phyloP scores from a whole-genome alignment of 2,797 vertebrate species.

The Pantherophis alleghaniensis region DNA sequence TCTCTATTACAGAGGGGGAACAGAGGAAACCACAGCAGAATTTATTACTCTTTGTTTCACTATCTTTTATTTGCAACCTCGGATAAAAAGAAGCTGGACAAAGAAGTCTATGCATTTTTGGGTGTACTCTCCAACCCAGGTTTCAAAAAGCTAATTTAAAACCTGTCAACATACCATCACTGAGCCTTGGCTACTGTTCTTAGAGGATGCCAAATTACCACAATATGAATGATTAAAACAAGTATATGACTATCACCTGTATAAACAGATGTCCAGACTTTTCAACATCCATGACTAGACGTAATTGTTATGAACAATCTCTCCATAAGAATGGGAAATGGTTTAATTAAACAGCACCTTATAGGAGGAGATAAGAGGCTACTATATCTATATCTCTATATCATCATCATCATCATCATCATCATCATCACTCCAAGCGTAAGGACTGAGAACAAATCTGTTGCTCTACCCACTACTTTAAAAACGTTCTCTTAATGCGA shows the following conservation, averaged over 20 bases:
- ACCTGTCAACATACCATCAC: not conserved
- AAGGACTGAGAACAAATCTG: not conserved
- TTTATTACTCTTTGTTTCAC: not conserved
- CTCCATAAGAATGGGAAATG: not conserved
- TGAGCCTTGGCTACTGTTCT: not conserved
- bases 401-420: not conserved
- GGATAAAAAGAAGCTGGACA: not conserved
- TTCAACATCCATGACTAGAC: not conserved
- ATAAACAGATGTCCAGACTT: not conserved
- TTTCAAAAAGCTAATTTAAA: not conserved
- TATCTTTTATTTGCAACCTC: not conserved
- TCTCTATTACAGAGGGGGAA: not conserved
- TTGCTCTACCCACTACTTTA: not conserved
- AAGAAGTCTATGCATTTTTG: not conserved
- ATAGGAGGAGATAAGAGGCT: not conserved
- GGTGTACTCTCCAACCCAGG: not conserved
- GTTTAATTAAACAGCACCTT: not conserved
- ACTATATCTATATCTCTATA: not conserved
- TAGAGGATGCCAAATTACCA: not conserved
- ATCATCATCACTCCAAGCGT: not conserved
- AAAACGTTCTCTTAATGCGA: not conserved
- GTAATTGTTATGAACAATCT: not conserved
- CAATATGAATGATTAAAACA: not conserved
- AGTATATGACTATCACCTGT: not conserved
- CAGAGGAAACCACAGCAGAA: too few species aligned